Conservation (phyloP, 2,888 invertebrate genomes). For the Isotomurus palustris region DNA sequence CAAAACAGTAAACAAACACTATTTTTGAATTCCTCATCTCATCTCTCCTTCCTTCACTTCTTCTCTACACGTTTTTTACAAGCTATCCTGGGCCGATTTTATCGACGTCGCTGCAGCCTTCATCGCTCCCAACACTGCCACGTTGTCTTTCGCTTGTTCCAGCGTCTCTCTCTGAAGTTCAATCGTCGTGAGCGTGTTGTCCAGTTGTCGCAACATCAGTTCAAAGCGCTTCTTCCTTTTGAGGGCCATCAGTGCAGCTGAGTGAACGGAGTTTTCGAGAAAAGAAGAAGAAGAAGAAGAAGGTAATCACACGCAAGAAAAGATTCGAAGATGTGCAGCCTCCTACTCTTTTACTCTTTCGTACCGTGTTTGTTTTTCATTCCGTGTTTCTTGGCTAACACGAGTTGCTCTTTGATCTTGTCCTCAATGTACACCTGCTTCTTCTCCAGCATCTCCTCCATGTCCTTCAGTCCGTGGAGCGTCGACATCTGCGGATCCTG, state of each 20-base stretch:
- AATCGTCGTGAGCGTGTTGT: conserved; percentile 56
- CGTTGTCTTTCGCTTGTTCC: conserved; percentile 57
- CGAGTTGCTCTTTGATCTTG: conserved; percentile 6
- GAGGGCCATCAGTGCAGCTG: conserved; percentile 55
- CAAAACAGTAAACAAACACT: too few relatives aligned
- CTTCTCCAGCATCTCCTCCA: conserved; percentile 20
- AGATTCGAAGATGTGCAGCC: too few relatives aligned
- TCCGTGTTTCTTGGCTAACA: conserved; percentile 11
- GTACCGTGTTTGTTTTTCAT: conserved; percentile 26
- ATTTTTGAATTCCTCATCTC: too few relatives aligned
- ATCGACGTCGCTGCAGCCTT: conserved; percentile 55
- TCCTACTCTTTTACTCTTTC: too few relatives aligned
- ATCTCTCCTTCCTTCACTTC: too few relatives aligned
- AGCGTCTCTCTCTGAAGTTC: conserved; percentile 56
- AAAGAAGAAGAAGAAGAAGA: not conserved
- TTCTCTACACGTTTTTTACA: conserved; percentile 38
- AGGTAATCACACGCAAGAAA: not conserved
- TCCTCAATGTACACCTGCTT: conserved; percentile 22
- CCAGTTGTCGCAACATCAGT: conserved; percentile 56
- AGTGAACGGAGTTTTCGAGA: not conserved
- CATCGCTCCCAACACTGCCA: conserved; percentile 57
- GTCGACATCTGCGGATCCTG: not conserved
- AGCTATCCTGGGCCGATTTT: conserved; percentile 55
- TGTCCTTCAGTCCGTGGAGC: conserved; percentile 11
- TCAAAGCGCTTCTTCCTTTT: conserved; percentile 57